Percentiles rank a stretch among this genome's conserved stretches.
Conservation (phyloP, 2,888 invertebrate genomes). For the Baccha elongata region DNA sequence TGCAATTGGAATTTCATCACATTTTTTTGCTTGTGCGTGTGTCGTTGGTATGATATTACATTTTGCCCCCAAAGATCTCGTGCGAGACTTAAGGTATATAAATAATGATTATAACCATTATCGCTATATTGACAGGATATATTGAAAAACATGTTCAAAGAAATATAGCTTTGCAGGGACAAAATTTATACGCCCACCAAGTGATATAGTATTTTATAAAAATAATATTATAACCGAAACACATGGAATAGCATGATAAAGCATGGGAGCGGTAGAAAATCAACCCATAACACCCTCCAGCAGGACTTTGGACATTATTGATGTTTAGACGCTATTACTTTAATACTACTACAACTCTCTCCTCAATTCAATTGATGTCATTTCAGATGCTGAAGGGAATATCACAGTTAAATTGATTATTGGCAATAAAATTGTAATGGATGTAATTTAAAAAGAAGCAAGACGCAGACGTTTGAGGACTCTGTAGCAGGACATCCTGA, state of each 20-base stretch:
- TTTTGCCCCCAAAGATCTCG: constrained; percentile 22
- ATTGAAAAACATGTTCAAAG: constrained; percentile 52
- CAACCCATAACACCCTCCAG: constrained; percentile 61
- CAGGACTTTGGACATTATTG: constrained; percentile 54
- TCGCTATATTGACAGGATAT: constrained; percentile 67
- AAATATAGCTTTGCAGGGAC: constrained; percentile 45
- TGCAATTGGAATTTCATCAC: constrained; percentile 43
- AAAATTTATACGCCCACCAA: constrained; percentile 46
- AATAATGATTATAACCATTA: constrained; percentile 71
- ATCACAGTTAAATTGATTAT: constrained; percentile 65
- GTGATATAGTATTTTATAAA: constrained; percentile 62
- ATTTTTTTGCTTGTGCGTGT: constrained; percentile 12
- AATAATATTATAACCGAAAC: constrained; percentile 28
- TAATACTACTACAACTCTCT: constrained; percentile 8
- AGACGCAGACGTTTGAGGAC: background rate
- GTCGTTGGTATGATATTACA: constrained; percentile 2
- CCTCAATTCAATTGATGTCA: constrained; percentile 26
- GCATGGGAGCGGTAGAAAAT: constrained; percentile 38
- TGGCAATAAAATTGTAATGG: constrained; percentile 67
- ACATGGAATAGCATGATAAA: constrained; percentile 24
- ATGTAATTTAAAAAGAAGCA: constrained; percentile 56
- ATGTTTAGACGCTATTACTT: constrained; percentile 60
- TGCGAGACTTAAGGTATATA: constrained; percentile 41
- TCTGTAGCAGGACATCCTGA: background rate
- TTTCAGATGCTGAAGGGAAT: constrained; percentile 46